Percentiles rank a stretch among this genome's conserved stretches.
Conservation (phyloP, 1,140 invertebrate genomes). For the Penaeus japonicus region DNA sequence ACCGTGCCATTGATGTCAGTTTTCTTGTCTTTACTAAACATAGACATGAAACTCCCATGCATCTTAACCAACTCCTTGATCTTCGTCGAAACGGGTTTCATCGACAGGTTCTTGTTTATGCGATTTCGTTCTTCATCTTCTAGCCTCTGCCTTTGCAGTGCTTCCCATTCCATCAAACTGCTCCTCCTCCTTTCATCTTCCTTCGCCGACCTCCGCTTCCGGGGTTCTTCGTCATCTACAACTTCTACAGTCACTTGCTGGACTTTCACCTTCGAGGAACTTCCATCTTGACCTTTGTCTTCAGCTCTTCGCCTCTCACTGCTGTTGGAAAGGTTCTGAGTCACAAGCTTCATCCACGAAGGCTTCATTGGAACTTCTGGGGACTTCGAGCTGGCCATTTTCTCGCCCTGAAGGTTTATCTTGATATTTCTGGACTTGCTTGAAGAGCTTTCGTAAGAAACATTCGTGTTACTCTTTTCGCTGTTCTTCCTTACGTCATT, state of each 20-base stretch:
- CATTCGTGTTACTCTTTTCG: neutral
- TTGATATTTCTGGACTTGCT: neutral
- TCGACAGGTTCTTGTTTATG: constrained; percentile 52
- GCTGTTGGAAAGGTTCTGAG: neutral
- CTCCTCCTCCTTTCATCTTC: neutral
- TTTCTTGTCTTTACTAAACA: constrained; percentile 52
- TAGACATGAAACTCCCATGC: constrained; percentile 53
- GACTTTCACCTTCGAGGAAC: neutral
- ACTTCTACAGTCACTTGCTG: constrained; percentile 44
- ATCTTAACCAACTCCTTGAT: constrained; percentile 59
- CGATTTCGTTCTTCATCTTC: constrained; percentile 58
- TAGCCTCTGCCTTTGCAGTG: constrained; percentile 50
- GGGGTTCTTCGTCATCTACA: constrained; percentile 22
- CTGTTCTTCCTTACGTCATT: neutral
- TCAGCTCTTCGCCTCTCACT: neutral
- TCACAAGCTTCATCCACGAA: neutral
- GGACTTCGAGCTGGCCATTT: neutral
- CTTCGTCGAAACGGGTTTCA: constrained; percentile 51
- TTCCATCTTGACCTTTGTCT: neutral
- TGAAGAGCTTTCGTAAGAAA: neutral
- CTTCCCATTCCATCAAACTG: constrained; percentile 56
- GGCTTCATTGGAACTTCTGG: neutral
- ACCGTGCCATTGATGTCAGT: constrained; percentile 55
- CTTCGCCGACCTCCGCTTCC: neutral
- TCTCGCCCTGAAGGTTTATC: no score